phyloP scores from a whole-genome alignment of 1,140 invertebrate genomes.

The Medauroidea extradentata region DNA sequence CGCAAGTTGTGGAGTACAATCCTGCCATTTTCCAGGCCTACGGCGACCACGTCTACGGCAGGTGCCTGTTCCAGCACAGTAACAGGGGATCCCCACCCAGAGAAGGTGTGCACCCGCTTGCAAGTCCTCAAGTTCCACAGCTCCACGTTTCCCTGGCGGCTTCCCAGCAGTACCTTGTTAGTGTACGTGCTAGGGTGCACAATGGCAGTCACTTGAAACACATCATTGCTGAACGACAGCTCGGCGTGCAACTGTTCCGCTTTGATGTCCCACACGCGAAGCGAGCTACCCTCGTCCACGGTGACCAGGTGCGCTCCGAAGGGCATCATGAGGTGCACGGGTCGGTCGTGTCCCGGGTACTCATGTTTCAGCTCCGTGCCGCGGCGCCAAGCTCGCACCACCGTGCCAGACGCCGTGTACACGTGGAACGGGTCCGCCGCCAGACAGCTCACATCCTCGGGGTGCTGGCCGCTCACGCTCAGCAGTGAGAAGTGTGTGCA shows the following conservation, averaged over 20 bases:
- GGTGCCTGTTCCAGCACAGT: constrained; percentile 77
- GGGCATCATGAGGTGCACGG: constrained; percentile 77
- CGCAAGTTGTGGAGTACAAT: constrained; percentile 88
- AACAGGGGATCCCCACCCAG: constrained; percentile 68
- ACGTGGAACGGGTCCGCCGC: constrained; percentile 74
- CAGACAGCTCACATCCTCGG: constrained; percentile 76
- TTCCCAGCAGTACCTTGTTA: constrained; percentile 93
- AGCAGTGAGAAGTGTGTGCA: constrained; percentile 76
- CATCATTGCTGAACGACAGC: constrained; percentile 62
- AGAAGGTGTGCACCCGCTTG: constrained; percentile 75
- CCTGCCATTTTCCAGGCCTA: constrained; percentile 77
- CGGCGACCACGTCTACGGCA: constrained; percentile 83
- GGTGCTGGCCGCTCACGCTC: constrained; percentile 76
- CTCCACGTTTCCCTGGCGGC: constrained; percentile 80
- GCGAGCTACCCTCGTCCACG: constrained; percentile 68
- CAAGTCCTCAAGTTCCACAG: constrained; percentile 85
- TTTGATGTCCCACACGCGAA: constrained; percentile 85
- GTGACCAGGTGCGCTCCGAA: constrained; percentile 84
- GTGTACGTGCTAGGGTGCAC: constrained; percentile 89
- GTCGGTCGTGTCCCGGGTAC: constrained; percentile 69
- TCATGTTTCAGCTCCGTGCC: constrained; percentile 80
- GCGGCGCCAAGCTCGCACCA: constrained; percentile 82
- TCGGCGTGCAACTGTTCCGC: constrained; percentile 62
- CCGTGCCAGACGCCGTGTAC: constrained; percentile 71
- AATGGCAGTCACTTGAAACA: constrained; percentile 72